phyloP scores from a whole-genome alignment of 2,888 invertebrate species.

The Agonopterix alstromeriana region DNA sequence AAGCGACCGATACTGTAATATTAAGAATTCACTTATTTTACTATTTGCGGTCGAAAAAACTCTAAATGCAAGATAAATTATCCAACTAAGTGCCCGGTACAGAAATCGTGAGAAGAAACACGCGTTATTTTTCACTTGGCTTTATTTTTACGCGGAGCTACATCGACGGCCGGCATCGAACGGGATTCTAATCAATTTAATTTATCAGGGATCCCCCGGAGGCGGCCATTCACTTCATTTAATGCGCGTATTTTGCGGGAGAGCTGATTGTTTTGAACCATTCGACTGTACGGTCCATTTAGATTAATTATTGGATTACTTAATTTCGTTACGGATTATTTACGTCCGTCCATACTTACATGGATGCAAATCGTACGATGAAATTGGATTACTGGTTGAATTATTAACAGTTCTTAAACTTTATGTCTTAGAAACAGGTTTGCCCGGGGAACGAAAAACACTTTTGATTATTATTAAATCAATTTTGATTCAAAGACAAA shows the following conservation, averaged over 20 bases:
- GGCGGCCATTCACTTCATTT: constrained; percentile 76
- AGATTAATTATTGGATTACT: constrained; percentile 77
- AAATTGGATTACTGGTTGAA: neutral
- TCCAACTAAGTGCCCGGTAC: constrained; percentile 32
- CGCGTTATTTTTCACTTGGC: constrained; percentile 64
- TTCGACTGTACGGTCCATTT: constrained; percentile 75
- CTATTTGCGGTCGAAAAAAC: neutral
- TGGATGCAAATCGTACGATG: constrained; percentile 3
- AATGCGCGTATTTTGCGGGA: constrained; percentile 77
- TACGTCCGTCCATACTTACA: constrained; percentile 22
- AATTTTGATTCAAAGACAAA: no score
- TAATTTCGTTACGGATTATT: constrained; percentile 66
- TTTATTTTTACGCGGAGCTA: constrained; percentile 68
- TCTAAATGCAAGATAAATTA: constrained; percentile 26
- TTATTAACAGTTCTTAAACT: no score
- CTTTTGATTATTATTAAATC: no score
- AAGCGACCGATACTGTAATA: no score
- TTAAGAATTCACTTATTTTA: no score
- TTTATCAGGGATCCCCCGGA: constrained; percentile 75
- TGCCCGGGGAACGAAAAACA: no score
- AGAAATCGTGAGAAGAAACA: constrained; percentile 39
- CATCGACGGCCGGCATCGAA: constrained; percentile 64
- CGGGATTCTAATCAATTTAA: constrained; percentile 77
- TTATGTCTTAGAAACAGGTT: no score
- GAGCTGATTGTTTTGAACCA: constrained; percentile 76